Conservation (phyloP, 2,888 invertebrate genomes). For the Acronicta aceris region DNA sequence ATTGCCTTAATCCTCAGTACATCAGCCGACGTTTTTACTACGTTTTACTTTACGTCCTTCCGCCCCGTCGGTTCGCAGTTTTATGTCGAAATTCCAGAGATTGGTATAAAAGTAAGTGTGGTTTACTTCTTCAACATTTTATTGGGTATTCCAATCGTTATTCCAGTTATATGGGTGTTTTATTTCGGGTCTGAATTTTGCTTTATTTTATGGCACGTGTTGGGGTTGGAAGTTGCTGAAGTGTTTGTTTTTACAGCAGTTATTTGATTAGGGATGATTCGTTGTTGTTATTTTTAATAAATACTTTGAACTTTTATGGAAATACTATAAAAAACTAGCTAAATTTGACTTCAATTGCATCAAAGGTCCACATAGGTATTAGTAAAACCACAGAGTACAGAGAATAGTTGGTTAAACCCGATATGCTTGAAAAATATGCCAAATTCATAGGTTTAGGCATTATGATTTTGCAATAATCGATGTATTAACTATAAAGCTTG, state of each 20-base stretch:
- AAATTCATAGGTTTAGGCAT: too few relatives aligned
- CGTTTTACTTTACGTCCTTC: constrained; percentile 34
- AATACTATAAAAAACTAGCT: background rate
- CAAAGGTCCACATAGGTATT: too few relatives aligned
- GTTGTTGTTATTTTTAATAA: background rate
- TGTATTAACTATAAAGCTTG: too few relatives aligned
- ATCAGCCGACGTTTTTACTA: constrained; percentile 37
- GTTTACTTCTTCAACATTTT: constrained; percentile 44
- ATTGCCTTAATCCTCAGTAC: constrained; percentile 39
- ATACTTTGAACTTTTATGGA: too few relatives aligned
- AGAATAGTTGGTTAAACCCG: too few relatives aligned
- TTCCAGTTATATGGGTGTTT: constrained; percentile 46
- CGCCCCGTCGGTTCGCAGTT: constrained; percentile 27
- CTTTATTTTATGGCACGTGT: constrained; percentile 41
- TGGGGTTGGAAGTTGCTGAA: constrained; percentile 33
- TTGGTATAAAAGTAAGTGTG: constrained; percentile 49
- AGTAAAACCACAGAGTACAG: too few relatives aligned
- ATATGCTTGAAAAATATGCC: too few relatives aligned
- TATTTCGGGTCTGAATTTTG: constrained; percentile 39
- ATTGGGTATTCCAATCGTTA: constrained; percentile 44
- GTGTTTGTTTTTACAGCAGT: constrained; percentile 25
- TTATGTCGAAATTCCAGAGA: constrained; percentile 28
- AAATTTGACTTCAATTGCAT: too few relatives aligned
- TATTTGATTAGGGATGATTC: constrained; percentile 14
- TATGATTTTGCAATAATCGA: too few relatives aligned